phyloP scores from a whole-genome alignment of 2,888 invertebrate genomes.

The Drosophila leonis region DNA sequence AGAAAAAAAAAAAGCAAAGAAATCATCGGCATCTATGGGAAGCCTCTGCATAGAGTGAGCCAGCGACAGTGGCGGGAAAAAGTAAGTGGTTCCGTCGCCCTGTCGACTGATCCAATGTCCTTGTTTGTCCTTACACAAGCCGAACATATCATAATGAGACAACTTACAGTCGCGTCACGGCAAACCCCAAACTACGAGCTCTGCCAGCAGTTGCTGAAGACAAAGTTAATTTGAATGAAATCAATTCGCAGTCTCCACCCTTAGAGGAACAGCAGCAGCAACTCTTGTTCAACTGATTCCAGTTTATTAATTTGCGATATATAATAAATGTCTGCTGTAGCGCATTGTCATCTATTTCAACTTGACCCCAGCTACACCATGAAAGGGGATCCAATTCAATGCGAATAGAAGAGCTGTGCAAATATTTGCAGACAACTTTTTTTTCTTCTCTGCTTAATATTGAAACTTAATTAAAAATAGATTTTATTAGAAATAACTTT shows the following conservation, averaged over 20 bases:
- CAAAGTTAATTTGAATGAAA: constrained; percentile 48
- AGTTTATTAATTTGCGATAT: constrained; percentile 44
- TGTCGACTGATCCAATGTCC: constrained; percentile 62
- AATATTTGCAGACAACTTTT: constrained; percentile 26
- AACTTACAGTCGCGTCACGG: constrained; percentile 66
- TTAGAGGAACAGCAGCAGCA: constrained; percentile 2
- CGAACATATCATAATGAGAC: constrained; percentile 75
- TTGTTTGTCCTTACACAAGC: constrained; percentile 68
- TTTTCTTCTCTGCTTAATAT: background rate
- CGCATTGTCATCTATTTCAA: constrained; percentile 8
- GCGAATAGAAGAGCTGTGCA: constrained; percentile 20
- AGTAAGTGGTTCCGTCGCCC: constrained; percentile 60
- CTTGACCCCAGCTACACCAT: background rate
- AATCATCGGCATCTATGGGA: constrained; percentile 30
- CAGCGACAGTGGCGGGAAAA: constrained; percentile 37
- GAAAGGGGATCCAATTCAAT: constrained; percentile 1
- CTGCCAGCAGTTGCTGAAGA: constrained; percentile 10
- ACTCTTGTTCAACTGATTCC: constrained; percentile 12
- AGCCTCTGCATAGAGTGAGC: constrained; percentile 12
- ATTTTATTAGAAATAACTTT: background rate
- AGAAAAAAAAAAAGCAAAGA: background rate
- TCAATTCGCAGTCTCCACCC: constrained; percentile 28
- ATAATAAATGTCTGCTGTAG: constrained; percentile 13
- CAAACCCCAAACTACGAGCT: constrained; percentile 23
- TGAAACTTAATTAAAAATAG: background rate